Evolutionary conservation across 2,797 vertebrate species (phyloP), one percentile per base, ranked within the genome.

Genomic region (Lutjanus campechanus): DNA sequence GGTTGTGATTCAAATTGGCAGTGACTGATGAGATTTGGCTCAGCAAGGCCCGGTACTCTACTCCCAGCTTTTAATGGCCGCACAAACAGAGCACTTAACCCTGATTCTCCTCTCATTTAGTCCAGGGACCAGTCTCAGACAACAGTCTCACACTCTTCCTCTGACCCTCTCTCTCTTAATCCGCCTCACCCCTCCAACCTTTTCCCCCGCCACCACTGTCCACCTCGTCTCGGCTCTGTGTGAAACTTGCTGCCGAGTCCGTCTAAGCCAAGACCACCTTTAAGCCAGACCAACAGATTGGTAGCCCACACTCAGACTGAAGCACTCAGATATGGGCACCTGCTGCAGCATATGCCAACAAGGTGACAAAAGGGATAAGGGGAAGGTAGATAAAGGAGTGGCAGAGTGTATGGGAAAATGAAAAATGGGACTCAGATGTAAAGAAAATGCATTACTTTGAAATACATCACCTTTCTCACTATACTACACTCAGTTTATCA

Each of bases 1-100:
- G 89, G 88, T 91, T 85, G 73, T n/a, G 83, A 81, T 87, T 89
- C 87, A 88, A 93, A 85, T 91, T 94, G 92, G 92, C 93, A 89
- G 67, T 55, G 81, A 87, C 62, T 81, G 90, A 92, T 91, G 86
- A 91, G 91, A 91, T 89, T 88, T 89, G 88, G 91, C 90, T 89
- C 69, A n/a, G 82, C 59, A 0, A 69, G 71, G 47, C 67, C 70
- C 82, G 59, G 71, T 60, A 73, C 81, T 86, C 74, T 84, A 79
- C 77, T 90, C 88, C 81, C 59, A 66, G 85, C 79, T 73, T 90
- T 92, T 91, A 93, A 93, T 89, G 78, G 89, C 59, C 58, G 13
- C 89, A 92, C 89, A 93, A 93, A 93, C 84, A 83, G 76, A 88
- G 69, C 89, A 94, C 94, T 94, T 95, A 93, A 95, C 94, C 92